These are phyloP conservation scores for Nephrotoma appendiculata DNA, from an alignment of 2,888 invertebrate species.

Conservation along the genomic window DNA sequence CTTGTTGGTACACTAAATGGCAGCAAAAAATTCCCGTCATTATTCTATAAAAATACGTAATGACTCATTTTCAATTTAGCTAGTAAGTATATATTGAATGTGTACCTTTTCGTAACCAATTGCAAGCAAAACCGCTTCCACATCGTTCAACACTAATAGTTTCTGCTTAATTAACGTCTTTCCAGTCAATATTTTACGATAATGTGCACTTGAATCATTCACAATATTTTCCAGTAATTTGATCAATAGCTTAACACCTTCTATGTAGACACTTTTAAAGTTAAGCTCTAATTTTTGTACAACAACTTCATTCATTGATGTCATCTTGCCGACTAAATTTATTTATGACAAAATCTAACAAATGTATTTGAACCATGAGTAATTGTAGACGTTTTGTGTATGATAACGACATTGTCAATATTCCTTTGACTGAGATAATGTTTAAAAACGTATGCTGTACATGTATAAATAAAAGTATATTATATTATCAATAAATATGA, in stretches of 20 bases:
- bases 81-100: not conserved
- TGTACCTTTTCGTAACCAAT: conserved; percentile 23
- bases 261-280: conserved; percentile 22
- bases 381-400: not conserved
- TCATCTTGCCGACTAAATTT: conserved; percentile 6
- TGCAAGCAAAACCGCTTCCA: conserved; percentile 21
- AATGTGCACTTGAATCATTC: conserved; percentile 28
- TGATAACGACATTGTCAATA: not conserved
- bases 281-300: conserved; percentile 4
- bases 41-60: conserved; percentile 9
- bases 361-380: no score
- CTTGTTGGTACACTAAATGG: conserved; percentile 23
- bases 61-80: not conserved
- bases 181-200: conserved; percentile 25
- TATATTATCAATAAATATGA: no score
- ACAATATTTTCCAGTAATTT: conserved; percentile 28
- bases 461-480: no score
- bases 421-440: not conserved
- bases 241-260: conserved; percentile 27
- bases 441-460: not conserved
- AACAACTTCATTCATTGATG: conserved; percentile 7
- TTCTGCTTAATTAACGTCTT: conserved; percentile 30
- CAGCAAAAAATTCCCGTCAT: conserved; percentile 19
- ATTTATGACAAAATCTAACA: not conserved
- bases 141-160: conserved; percentile 22